phyloP scores from a whole-genome alignment of 2,113 vertebrate genomes.

The Triplophysa dalaica region DNA sequence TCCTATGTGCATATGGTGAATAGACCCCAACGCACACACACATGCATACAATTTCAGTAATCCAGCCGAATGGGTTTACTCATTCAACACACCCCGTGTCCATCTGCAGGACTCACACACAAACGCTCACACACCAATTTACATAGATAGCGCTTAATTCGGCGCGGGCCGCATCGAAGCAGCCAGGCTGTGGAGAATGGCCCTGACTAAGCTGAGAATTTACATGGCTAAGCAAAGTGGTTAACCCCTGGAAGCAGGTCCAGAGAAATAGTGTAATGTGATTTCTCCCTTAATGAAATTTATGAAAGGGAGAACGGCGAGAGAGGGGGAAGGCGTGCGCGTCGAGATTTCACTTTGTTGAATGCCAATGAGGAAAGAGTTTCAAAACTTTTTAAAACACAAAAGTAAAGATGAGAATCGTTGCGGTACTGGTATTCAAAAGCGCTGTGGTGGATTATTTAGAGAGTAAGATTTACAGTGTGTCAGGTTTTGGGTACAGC shows the following conservation, averaged over 20 bases:
- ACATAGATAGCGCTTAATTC: constrained; percentile 69
- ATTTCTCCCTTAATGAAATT: constrained; percentile 79
- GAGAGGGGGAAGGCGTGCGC: constrained; percentile 29
- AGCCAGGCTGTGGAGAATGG: constrained; percentile 67
- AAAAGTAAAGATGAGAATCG: constrained; percentile 16
- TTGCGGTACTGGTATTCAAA: not conserved
- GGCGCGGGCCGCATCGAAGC: constrained; percentile 45
- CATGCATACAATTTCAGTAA: constrained; percentile 58
- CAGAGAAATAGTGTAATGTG: constrained; percentile 72
- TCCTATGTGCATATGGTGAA: constrained; percentile 47
- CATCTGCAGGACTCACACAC: constrained; percentile 52
- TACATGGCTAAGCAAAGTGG: constrained; percentile 80
- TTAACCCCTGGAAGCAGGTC: constrained; percentile 75
- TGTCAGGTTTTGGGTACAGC: not conserved
- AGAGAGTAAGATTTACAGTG: not conserved
- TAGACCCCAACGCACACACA: constrained; percentile 33
- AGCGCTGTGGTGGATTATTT: not conserved
- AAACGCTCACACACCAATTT: constrained; percentile 53
- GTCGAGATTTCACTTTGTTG: constrained; percentile 37
- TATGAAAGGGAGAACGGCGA: constrained; percentile 64
- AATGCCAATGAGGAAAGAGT: constrained; percentile 33
- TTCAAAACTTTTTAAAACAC: constrained; percentile 19
- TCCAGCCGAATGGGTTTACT: constrained; percentile 66
- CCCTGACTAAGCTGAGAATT: constrained; percentile 81
- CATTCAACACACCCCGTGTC: constrained; percentile 57